Evolutionary conservation across 1,140 invertebrate genomes (phyloP).

Genomic region (Ceratitis capitata): DNA sequence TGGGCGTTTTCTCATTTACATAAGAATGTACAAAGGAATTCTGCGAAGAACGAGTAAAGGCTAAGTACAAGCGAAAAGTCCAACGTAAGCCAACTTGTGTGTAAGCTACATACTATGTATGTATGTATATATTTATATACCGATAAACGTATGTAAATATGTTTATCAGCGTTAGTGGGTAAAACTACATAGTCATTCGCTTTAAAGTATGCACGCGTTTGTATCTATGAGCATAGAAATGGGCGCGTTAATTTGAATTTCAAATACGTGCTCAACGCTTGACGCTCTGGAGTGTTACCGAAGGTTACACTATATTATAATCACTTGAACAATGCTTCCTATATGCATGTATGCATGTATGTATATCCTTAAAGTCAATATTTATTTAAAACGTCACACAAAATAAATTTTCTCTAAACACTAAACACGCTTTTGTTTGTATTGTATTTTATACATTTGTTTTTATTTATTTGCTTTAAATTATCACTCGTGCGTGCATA

Average conservation of each 20-base stretch:
- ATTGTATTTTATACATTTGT: no score
- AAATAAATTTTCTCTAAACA: background rate
- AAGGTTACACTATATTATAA: no score
- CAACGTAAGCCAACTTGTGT: background rate
- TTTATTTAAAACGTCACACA: background rate
- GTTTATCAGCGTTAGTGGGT: background rate
- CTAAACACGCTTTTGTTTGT: background rate
- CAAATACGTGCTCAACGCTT: background rate
- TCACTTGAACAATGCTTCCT: no score
- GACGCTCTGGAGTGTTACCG: background rate
- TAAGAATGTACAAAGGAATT: background rate
- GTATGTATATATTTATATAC: background rate
- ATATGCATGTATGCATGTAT: background rate
- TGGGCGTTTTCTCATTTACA: background rate
- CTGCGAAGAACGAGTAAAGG: background rate
- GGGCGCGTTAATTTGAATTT: background rate
- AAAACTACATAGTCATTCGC: background rate
- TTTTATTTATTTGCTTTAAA: background rate
- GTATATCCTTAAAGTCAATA: background rate
- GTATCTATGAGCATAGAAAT: background rate
- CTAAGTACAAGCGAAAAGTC: background rate
- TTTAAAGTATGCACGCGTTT: background rate
- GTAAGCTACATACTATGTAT: no score
- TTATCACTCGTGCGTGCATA: background rate
- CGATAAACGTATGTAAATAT: background rate